A percentile compares a stretch with the other conserved stretches of the same genome.
These are phyloP conservation scores for Allophyes oxyacanthae DNA, from an alignment of 2,888 invertebrate species.

Conservation along the genomic window DNA sequence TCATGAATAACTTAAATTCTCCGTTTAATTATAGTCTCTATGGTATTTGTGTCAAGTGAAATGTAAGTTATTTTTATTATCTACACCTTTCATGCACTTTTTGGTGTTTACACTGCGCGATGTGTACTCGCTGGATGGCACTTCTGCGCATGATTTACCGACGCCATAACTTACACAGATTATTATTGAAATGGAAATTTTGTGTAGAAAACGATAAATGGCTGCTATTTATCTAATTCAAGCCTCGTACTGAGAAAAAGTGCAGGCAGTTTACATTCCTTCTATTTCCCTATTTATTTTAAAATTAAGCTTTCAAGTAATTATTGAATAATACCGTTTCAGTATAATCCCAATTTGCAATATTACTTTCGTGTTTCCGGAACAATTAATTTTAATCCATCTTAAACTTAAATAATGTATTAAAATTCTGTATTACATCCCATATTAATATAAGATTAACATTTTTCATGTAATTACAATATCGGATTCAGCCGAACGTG, in stretches of 20 bases:
- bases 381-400: constrained; percentile 18
- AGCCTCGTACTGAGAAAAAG: constrained; percentile 46
- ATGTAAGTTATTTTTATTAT: constrained; percentile 19
- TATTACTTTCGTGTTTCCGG: background rate
- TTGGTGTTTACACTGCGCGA: constrained; percentile 12
- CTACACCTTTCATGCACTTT: constrained; percentile 19
- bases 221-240: constrained; percentile 63
- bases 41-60: constrained; percentile 8
- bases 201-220: constrained; percentile 69
- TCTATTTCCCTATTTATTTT: constrained; percentile 36
- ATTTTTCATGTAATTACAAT: constrained; percentile 54
- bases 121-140: constrained; percentile 30
- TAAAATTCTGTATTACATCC: too few species aligned
- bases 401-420: constrained; percentile 8
- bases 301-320: constrained; percentile 1
- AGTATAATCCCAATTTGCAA: background rate
- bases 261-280: constrained; percentile 34
- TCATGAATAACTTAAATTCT: too few species aligned
- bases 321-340: too few species aligned
- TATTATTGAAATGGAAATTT: constrained; percentile 71
- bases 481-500: constrained; percentile 49
- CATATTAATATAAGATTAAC: constrained; percentile 44
- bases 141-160: constrained; percentile 67
- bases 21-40: too few species aligned
- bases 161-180: constrained; percentile 68